These are phyloP conservation scores for Orthosia gracilis DNA, from an alignment of 2,888 invertebrate species.

Conservation along the genomic window DNA sequence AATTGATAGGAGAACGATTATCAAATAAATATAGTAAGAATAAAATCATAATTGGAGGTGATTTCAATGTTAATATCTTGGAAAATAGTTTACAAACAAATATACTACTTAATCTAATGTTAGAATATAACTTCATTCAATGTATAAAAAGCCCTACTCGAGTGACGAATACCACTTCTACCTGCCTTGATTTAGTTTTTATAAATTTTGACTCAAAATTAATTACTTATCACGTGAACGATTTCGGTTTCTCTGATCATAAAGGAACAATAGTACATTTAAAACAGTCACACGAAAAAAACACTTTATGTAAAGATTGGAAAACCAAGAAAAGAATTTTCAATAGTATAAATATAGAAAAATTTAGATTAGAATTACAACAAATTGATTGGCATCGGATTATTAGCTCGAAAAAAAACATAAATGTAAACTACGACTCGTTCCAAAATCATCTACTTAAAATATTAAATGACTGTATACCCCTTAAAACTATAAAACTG, in stretches of 20 bases:
- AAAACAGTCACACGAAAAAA: not conserved
- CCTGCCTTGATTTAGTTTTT: not conserved
- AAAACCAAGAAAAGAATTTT: not conserved
- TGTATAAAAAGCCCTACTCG: not conserved
- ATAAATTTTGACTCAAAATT: too few relatives aligned
- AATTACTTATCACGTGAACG: too few relatives aligned
- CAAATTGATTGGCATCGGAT: not conserved
- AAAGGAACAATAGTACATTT: not conserved
- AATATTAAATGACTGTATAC: not conserved
- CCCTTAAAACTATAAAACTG: not conserved
- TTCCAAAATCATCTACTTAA: not conserved
- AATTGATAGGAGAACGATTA: too few relatives aligned
- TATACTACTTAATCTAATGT: too few relatives aligned
- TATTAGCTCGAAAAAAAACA: not conserved
- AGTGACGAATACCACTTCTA: not conserved
- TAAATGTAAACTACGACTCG: not conserved
- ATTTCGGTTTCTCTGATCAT: not conserved
- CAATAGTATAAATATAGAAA: not conserved
- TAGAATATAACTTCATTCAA: not conserved
- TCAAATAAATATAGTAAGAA: too few relatives aligned
- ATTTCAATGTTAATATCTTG: too few relatives aligned
- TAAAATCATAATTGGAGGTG: too few relatives aligned
- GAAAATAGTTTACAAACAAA: too few relatives aligned
- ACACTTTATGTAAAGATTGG: not conserved
- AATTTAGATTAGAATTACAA: not conserved